Evolutionary conservation across 2,888 invertebrate species (phyloP), one percentile per base, ranked within the genome.

Genomic region (Drosophila nigricruria): DNA sequence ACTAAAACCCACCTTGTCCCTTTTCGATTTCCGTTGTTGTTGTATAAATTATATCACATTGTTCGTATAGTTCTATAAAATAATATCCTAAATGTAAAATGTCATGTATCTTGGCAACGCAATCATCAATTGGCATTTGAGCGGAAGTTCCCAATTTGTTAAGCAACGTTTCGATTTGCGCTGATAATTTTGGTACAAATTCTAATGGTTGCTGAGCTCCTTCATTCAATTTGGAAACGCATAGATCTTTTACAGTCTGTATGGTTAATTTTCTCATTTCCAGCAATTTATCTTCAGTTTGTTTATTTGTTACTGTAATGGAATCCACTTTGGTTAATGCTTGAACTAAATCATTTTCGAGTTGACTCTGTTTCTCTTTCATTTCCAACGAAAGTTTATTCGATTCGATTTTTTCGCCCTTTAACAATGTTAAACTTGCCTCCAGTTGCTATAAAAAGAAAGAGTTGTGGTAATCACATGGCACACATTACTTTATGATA

Each of bases 1-100:
- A 18, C n/a, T 6, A 14, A 27, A 14, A 63, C 78, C 66, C 45
- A 88, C 90, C 90, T 72, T 91, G 81, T 0, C 84, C 90, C 59
- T 90, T 90, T 49, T 82, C 90, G 66, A 91, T 86, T 60, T 90
- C 89, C 10, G 89, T 89, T 9, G 91, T 88, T 1, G 84, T 85
- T 68, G 88, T 85, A 40, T 79, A 87, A 64, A 91, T 81, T 52
- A 82, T 66, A 38, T 81, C 81, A 49, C 90, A 91, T 62, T 90
- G 87, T 52, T 91, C 90, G 53, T 87, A 86, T 1, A 91, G 63
- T 43, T 77, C 82, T 67, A 80, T 76, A 67, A 88, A 82, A 32
- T 65, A 66, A 47, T 80, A 74, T 16, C 81, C 77, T 68, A 91
- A 73, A 54, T 74, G 61, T 73, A 90, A 79, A 18, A 73, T 73